Conservation (phyloP, 2,797 vertebrate genomes). For the Pteropus rufus region DNA sequence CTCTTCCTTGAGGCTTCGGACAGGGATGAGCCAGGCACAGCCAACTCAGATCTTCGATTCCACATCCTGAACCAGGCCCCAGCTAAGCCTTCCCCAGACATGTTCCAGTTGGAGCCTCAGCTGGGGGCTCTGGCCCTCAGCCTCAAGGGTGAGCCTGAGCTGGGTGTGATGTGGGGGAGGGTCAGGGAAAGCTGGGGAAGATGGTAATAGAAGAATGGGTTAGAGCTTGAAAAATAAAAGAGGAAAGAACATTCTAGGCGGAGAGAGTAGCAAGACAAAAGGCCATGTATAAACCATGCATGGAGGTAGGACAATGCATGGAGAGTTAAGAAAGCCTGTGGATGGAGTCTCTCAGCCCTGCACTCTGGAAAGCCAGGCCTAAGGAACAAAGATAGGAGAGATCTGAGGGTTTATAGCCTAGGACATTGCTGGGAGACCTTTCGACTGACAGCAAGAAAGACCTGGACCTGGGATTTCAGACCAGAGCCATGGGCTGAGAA, state of each 20-base stretch:
- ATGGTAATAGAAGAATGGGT: background rate
- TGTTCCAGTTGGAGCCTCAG: slow-evolving; percentile 85
- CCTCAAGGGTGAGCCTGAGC: slow-evolving; percentile 82
- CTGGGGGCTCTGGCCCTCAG: slow-evolving; percentile 86
- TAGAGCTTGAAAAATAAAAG: background rate
- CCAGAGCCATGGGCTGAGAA: background rate
- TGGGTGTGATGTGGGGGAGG: background rate
- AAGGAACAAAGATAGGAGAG: background rate
- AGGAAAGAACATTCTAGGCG: background rate
- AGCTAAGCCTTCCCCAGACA: slow-evolving; percentile 83
- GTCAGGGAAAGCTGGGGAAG: background rate
- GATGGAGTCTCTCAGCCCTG: background rate
- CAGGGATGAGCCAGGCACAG: slow-evolving; percentile 83
- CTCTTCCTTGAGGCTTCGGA: slow-evolving; percentile 86
- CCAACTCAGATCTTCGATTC: slow-evolving; percentile 87
- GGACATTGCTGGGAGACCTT: background rate
- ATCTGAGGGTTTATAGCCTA: background rate
- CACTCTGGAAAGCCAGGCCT: background rate
- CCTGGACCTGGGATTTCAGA: background rate
- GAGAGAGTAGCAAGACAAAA: background rate
- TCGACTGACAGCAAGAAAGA: background rate
- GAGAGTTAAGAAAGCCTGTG: background rate
- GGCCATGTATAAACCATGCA: background rate
- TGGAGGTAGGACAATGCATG: background rate
- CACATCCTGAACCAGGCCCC: slow-evolving; percentile 86